These are phyloP conservation scores for Dicyrtomina minuta DNA, from an alignment of 2,888 invertebrate species.

Conservation along the genomic window DNA sequence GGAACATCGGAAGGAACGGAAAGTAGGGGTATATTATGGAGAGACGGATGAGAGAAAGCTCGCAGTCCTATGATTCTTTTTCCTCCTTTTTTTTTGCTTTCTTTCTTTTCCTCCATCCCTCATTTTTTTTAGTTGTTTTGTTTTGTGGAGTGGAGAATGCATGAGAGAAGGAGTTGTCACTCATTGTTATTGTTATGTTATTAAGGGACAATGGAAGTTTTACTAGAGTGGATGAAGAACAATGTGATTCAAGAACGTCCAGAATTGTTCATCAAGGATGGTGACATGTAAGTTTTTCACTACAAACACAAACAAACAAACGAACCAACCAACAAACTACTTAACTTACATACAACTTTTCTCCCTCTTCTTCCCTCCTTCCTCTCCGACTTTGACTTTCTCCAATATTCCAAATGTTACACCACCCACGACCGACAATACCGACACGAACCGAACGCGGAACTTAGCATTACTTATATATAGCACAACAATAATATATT, in stretches of 20 bases:
- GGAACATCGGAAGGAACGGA: too few relatives aligned
- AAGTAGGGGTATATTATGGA: too few relatives aligned
- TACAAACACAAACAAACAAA: too few relatives aligned
- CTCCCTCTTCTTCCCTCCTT: background rate
- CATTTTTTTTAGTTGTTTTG: background rate
- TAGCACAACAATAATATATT: too few relatives aligned
- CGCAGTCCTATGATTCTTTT: too few relatives aligned
- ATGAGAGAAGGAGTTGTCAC: conserved; percentile 27
- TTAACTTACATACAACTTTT: conserved; percentile 2
- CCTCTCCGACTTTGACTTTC: background rate
- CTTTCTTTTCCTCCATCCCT: background rate
- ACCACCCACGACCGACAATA: background rate
- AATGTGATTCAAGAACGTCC: conserved; percentile 80
- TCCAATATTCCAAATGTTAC: too few relatives aligned
- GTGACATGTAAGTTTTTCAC: conserved; percentile 38
- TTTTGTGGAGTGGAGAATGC: conserved; percentile 3
- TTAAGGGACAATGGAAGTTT: conserved; percentile 61
- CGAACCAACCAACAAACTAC: too few relatives aligned
- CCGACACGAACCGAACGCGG: background rate
- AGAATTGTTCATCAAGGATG: conserved; percentile 59
- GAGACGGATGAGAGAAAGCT: too few relatives aligned
- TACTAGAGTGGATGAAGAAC: conserved; percentile 80
- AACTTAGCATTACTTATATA: too few relatives aligned
- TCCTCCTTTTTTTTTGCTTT: too few relatives aligned
- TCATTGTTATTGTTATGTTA: conserved; percentile 25